Conservation (phyloP, 2,888 invertebrate species). For the Amphipyra tragopoginis region DNA sequence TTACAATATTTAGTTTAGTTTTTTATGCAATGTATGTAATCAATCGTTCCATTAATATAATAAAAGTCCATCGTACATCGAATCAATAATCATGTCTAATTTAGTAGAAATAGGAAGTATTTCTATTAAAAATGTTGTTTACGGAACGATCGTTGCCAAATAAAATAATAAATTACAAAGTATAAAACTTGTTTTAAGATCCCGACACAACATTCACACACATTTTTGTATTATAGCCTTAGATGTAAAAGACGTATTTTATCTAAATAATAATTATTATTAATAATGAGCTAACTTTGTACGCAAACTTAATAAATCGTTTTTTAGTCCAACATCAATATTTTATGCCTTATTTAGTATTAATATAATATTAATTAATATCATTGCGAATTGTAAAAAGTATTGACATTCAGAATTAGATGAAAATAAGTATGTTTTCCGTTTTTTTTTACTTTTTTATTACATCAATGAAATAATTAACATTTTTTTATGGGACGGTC, state of each 20-base stretch:
- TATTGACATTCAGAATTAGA: conserved; percentile 37
- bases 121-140: neutral
- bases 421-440: conserved; percentile 23
- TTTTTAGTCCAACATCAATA: conserved; percentile 52
- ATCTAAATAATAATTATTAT: conserved; percentile 53
- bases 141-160: neutral
- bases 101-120: too few species aligned
- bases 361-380: conserved; percentile 18
- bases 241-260: conserved; percentile 60
- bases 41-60: too few species aligned
- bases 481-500: conserved; percentile 7
- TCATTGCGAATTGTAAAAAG: conserved; percentile 47
- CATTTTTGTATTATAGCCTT: conserved; percentile 63
- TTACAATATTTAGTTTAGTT: too few species aligned
- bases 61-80: too few species aligned
- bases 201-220: conserved; percentile 57
- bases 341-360: conserved; percentile 59
- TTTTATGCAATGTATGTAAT: too few species aligned
- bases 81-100: too few species aligned
- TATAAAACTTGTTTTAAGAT: conserved; percentile 1
- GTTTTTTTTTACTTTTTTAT: conserved; percentile 54
- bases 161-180: too few species aligned
- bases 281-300: conserved; percentile 49
- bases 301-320: conserved; percentile 54
- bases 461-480: conserved; percentile 14